Base-by-base conservation (phyloP, 2,113 vertebrate genomes). In the Corythaixoides concolor region DNA sequence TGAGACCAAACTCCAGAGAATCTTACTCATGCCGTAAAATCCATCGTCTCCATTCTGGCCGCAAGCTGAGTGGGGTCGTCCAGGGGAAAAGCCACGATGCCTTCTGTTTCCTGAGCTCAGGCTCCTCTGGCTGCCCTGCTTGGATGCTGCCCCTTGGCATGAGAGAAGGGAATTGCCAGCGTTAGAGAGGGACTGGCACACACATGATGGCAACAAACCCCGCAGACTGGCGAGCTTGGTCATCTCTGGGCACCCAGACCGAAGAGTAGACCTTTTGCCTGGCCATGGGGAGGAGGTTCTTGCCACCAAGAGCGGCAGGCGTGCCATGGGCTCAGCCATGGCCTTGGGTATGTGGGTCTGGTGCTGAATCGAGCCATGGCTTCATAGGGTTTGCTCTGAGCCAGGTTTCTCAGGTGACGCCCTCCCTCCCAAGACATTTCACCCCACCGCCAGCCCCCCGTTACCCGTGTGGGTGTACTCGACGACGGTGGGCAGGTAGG, bases 401-500 rank as follows among this genome's bases (percentile, higher is more conserved):
- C 0, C 2, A 49, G 39, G 55, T 21, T 74, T 18, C 58, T 18
- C 32, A 6, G 22, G 28, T 9, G 47, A 22, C 45, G 41, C 10
- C 19, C 63, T 59, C 58, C 86, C 70, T 53, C 58, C 56, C 23
- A 32, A 55, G 63, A 32, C 18, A n/a, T 10, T 7, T 11, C n/a
- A 13, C 4, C 37, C 35, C 16, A 11, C 62, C 13, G 2, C 28
- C 4, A 1, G 50, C 30, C 22, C 67, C 10, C 2, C 0, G 9
- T 95, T 98, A 99, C 99, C 98, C 5, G 97, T 91, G 90, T 96
- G 98, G 80, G 98, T 96, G 96, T 98, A 99, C 84, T 98, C 98
- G 56, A 99, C 92, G 24, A 98, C 76, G 0, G 97, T 98, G 63
- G 98, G 99, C 96, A 99, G 97, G 97, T 99, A 99, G 82, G 96